Conservation (phyloP, 1,140 invertebrate species). For the Uloborus diversus region DNA sequence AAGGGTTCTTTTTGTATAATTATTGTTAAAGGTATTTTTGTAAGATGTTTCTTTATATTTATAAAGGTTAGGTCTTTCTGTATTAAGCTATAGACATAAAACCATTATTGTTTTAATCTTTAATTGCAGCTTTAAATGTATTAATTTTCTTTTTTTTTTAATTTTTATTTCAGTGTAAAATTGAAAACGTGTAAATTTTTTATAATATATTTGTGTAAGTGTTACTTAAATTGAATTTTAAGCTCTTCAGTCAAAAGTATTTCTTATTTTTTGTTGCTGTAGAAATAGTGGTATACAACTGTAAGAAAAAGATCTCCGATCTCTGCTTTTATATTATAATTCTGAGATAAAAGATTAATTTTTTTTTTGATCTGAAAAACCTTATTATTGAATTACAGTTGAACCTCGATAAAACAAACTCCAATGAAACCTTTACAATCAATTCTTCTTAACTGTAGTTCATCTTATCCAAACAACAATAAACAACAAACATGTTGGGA, state of each 20-base stretch:
- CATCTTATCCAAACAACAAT: too few species aligned
- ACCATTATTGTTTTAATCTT: not conserved
- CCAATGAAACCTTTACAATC: too few species aligned
- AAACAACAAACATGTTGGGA: too few species aligned
- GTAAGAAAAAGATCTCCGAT: not conserved
- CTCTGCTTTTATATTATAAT: not conserved
- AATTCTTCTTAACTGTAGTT: too few species aligned
- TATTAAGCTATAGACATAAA: not conserved
- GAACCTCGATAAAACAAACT: too few species aligned
- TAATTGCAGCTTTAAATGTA: not conserved
- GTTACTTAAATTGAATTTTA: too few species aligned
- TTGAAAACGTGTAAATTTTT: not conserved
- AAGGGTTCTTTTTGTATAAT: constrained; percentile 59
- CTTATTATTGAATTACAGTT: too few species aligned
- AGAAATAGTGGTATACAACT: not conserved
- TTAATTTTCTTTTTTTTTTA: not conserved
- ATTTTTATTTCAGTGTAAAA: not conserved
- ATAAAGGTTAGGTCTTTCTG: not conserved
- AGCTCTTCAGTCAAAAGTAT: too few species aligned
- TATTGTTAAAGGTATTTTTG: not conserved
- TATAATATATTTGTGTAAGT: too few species aligned
- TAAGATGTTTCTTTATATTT: not conserved
- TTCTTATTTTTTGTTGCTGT: too few species aligned
- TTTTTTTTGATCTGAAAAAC: too few species aligned
- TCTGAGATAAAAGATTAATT: too few species aligned